These are phyloP conservation scores for Strix occidentalis DNA, from an alignment of 2,797 vertebrate genomes.

Conservation along the genomic window DNA sequence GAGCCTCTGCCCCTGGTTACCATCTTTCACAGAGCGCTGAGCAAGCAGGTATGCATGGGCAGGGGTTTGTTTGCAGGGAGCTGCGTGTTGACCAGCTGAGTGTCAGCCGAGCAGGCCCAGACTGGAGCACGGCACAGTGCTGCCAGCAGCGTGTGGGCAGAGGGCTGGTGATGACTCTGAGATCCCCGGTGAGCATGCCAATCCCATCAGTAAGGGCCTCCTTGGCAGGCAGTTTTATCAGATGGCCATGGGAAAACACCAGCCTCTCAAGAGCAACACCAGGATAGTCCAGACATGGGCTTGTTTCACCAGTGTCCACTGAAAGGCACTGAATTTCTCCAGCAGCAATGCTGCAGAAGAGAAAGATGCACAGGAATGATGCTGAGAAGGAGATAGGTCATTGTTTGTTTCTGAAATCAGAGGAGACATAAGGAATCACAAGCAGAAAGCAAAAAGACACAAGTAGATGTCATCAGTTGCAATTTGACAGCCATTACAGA, in stretches of 20 bases:
- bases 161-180: not conserved
- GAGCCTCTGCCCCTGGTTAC: not conserved
- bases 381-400: not conserved
- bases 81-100: not conserved
- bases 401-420: not conserved
- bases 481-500: not conserved
- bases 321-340: not conserved
- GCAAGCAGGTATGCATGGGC: accelerated
- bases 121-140: accelerated
- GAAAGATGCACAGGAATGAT: not conserved
- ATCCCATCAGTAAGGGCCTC: not conserved
- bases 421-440: not conserved
- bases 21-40: accelerated
- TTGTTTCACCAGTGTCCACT: accelerated
- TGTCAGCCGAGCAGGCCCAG: not conserved
- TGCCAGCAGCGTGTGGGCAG: not conserved
- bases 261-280: not conserved
- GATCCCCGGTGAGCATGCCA: accelerated
- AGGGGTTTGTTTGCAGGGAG: not conserved
- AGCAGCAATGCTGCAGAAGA: not conserved
- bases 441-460: not conserved
- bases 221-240: not conserved
- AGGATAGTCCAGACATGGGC: not conserved
- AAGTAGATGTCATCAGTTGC: not conserved
- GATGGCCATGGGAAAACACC: not conserved